Evolutionary conservation across 2,113 vertebrate species (phyloP).

Genomic region (Sebastes fasciatus): DNA sequence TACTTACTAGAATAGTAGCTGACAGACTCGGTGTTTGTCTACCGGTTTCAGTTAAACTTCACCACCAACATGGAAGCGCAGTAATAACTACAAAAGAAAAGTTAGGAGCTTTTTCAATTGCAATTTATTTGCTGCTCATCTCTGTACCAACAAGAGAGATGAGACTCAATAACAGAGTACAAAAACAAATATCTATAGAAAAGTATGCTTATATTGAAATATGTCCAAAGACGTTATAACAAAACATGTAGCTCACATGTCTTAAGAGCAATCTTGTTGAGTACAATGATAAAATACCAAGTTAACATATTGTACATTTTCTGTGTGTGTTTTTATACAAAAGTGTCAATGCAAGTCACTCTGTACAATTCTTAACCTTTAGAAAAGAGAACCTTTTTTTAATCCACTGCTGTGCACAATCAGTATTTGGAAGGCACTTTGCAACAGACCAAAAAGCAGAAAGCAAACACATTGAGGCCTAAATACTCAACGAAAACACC

Average conservation of each 20-base stretch:
- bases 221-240: constrained; percentile 82
- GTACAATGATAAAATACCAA: constrained; percentile 84
- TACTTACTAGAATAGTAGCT: background rate
- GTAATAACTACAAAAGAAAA: constrained; percentile 33
- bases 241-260: constrained; percentile 82
- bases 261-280: constrained; percentile 78
- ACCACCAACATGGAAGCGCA: background rate
- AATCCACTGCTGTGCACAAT: constrained; percentile 86
- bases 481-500: constrained; percentile 50
- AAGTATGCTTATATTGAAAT: constrained; percentile 88
- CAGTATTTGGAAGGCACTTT: constrained; percentile 89
- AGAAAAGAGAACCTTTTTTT: constrained; percentile 73
- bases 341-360: constrained; percentile 84
- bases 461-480: constrained; percentile 64
- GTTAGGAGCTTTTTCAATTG: constrained; percentile 72
- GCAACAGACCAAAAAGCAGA: constrained; percentile 84
- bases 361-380: constrained; percentile 79
- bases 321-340: constrained; percentile 83
- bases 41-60: background rate
- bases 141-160: constrained; percentile 83
- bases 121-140: constrained; percentile 84
- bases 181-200: constrained; percentile 89
- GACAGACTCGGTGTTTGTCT: background rate
- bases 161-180: constrained; percentile 86
- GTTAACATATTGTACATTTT: constrained; percentile 83